Base-by-base conservation (phyloP, 1,140 invertebrate genomes). In the Drosophila quadrilineata region DNA sequence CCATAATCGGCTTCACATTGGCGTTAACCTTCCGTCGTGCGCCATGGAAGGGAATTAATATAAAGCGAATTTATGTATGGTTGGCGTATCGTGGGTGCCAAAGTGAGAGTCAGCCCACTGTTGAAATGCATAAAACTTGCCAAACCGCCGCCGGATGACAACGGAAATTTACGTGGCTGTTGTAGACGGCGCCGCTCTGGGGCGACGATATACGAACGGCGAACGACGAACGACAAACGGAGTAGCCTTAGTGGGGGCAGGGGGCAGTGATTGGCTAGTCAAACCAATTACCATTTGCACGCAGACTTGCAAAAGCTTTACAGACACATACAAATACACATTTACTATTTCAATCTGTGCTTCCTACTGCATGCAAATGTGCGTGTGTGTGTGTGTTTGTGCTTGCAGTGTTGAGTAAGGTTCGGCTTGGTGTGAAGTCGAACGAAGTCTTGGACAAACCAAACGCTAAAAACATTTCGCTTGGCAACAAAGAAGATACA, bases 401-500 rank as follows among this genome's bases (percentile, higher is more conserved):
- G 33, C 6, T n/a, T 40, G 12, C 12, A 8, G n/a, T 63, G 45
- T 66, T 59, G 64, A 54, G 49, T 56, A 67, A 43, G 49, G 46
- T 48, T 65, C 24, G 26, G 19, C 14, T 53, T 21, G 57, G 16
- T 33, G 45, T 40, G 31, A 58, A 53, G 36, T 60, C 48, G 35
- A 29, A 48, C 52, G 38, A 28, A 52, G 68, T 57, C 75, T 59
- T 67, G 35, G 52, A 35, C 52, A 59, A 57, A 59, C 49, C 50
- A 59, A 60, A 62, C 60, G 35, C 57, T 33, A 62, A 77, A 52
- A 52, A 35, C 8, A 63, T 6, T 65, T 58, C 33, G 54, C 77
- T 41, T 73, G 45, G 60, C 77, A 82, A 82, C 52, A 71, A 79
- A 79, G 63, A 9, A 35, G 26, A 29, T 16, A 53, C 41, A 45